Base-by-base conservation (phyloP, 2,888 invertebrate species). In the Caenorhabditis wallacei region DNA sequence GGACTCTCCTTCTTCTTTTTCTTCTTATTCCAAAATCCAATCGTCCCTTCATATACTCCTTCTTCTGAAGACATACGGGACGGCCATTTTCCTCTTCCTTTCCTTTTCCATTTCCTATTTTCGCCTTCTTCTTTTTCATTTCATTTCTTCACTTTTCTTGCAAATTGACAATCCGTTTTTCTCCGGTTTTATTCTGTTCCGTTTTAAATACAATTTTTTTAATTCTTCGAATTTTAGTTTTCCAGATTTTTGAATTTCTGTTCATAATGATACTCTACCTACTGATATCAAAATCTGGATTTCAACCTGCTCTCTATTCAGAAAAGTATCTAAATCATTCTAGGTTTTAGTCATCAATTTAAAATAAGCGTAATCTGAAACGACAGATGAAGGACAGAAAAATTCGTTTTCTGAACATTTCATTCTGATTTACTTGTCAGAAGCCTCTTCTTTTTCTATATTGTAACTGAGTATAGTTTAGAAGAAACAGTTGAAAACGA, bases 31-130 rank as follows among this genome's bases (percentile, higher is more conserved):
- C 76, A 76, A 66, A 30, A 76, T 68, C 68, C 68, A 76, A 69
- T 68, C 68, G 5, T 30, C 26, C 56, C 48, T 18, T 30, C 54
- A 20, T 30, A 26, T 30, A 54, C 69, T 56, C 24, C 22, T 37
- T 18, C 16, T 26, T 22, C 11, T 24, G 16, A 46, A 64, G 64
- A 63, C 63, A 46, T 26, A 26, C 35, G 37, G 35, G 63, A 48
- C 53, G 53, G 66, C 53, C 66, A 3, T 30, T 53, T 46, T 75
- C 48, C 64, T 56, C 40, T 46, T 69, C 30, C 30, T 53, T 48
- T 64, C 57, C 69, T 48, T 51, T 22, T 26, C 57, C 51, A 53
- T 59, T 57, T 70, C 69, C 69, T 57, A 70, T 70, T 70, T 68
- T 57, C 69, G 26, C 43, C 57, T 56, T 40, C 40, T 68, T 54